Evolutionary conservation across 2,888 invertebrate species (phyloP).

Genomic region (Lycia hirtaria): DNA sequence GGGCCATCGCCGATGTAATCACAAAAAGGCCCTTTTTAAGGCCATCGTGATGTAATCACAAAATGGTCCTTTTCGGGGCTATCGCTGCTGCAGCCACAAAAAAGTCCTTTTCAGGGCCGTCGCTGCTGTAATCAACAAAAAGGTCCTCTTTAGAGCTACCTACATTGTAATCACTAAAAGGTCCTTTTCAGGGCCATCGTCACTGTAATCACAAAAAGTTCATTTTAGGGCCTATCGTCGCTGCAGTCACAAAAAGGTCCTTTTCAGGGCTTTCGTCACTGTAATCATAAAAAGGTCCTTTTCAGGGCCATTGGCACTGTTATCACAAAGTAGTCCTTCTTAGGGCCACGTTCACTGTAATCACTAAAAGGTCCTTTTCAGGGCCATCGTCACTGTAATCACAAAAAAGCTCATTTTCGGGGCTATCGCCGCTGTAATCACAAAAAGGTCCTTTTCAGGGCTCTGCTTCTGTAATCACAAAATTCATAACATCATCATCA

Average conservation of each 20-base stretch:
- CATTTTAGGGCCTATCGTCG: conserved; percentile 3
- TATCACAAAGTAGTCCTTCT: not conserved
- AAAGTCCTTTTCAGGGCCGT: conserved; percentile 26
- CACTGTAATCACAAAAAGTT: conserved; percentile 11
- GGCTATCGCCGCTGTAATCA: not conserved
- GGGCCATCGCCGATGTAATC: conserved; percentile 5
- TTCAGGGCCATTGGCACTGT: not conserved
- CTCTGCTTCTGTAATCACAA: not conserved
- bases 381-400: not conserved
- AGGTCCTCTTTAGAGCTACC: conserved; percentile 25
- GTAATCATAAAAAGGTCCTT: not conserved
- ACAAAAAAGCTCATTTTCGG: not conserved
- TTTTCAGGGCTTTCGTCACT: conserved; percentile 8
- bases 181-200: conserved; percentile 18
- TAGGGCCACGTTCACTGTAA: not conserved
- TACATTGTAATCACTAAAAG: conserved; percentile 24
- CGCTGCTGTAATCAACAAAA: conserved; percentile 28
- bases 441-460: not conserved
- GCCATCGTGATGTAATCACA: not conserved
- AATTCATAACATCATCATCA: not conserved
- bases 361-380: not conserved
- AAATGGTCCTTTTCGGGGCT: conserved; percentile 13
- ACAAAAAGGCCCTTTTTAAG: not conserved
- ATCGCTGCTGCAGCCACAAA: conserved; percentile 16
- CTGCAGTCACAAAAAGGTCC: conserved; percentile 8